Evolutionary conservation across 2,113 vertebrate genomes (phyloP), one percentile per base, ranked within the genome.

Genomic region (Mus pahari): DNA sequence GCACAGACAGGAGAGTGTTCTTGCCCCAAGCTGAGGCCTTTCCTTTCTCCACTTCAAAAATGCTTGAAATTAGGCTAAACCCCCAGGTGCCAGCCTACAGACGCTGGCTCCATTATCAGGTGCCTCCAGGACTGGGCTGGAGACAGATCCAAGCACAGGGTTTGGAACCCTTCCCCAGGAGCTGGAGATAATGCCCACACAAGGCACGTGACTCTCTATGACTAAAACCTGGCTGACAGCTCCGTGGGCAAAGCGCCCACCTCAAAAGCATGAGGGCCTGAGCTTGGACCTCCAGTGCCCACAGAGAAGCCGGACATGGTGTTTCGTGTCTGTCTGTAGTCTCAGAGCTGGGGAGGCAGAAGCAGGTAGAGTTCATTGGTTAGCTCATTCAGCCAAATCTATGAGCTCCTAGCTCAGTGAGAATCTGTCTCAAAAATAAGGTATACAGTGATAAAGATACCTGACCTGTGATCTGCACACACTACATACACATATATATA

Each of bases 1-100:
- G 2, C n/a, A 70, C 28, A 82, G 71, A 64, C 22, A 77, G 64
- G 74, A 91, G 60, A 87, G 88, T 82, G 48, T 89, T 74, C 96
- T 77, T 93, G 94, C 86, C 26, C 42, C 33, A 39, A 91, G 91
- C 11, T 60, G 39, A 81, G 36, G 60, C 39, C 70, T 64, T 92
- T 24, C 7, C 71, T 86, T 86, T 96, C 78, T 94, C 77, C 28
- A 55, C 50, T 81, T 94, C 71, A 64, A 87, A 94, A 84, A 66
- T 53, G 31, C 48, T 17, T 36, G 74, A 62, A 45, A 26, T 33
- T 79, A 62, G 87, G n/a, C 70, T 84, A 66, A 87, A 93, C 58
- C n/a, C 22, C 82, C 33, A 22, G 36, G 50, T 74, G 24, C 73
- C 73, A n/a, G 42, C 26, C n/a, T 22, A 3, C 82, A 33, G 77